Percentiles rank a stretch among this genome's conserved stretches.
Conservation (phyloP, 2,797 vertebrate genomes). For the Tolypeutes matacus region DNA sequence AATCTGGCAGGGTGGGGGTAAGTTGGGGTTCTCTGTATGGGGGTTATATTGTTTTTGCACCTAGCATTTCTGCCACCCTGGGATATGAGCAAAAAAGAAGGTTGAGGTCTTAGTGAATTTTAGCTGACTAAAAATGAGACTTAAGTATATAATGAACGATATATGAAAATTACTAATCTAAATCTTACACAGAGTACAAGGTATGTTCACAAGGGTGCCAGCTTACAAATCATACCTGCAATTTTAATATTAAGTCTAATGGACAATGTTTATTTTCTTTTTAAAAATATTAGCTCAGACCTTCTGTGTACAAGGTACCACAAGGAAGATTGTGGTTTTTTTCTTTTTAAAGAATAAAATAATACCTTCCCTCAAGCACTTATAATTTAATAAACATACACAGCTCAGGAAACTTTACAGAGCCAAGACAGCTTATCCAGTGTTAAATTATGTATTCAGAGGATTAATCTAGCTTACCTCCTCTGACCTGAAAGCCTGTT, state of each 20-base stretch:
- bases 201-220: not conserved
- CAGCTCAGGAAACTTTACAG: not conserved
- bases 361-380: not conserved
- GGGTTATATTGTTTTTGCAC: too few species aligned
- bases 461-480: constrained; percentile 91
- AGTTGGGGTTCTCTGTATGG: too few species aligned
- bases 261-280: constrained; percentile 40
- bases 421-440: not conserved
- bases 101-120: not conserved
- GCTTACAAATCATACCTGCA: constrained; percentile 15
- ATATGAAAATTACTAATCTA: constrained; percentile 35
- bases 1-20: too few species aligned
- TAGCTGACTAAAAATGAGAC: not conserved
- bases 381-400: not conserved
- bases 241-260: constrained; percentile 53
- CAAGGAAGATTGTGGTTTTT: not conserved
- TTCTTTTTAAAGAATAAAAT: not conserved
- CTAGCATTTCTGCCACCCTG: not conserved
- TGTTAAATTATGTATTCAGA: not conserved
- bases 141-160: not conserved
- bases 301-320: not conserved
- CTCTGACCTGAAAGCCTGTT: constrained; percentile 99
- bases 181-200: not conserved
- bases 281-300: constrained; percentile 34
- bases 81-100: constrained; percentile 19